Percentiles rank a stretch among this genome's conserved stretches.
phyloP scores from a whole-genome alignment of 2,797 vertebrate species.

The Lerista edwardsae region DNA sequence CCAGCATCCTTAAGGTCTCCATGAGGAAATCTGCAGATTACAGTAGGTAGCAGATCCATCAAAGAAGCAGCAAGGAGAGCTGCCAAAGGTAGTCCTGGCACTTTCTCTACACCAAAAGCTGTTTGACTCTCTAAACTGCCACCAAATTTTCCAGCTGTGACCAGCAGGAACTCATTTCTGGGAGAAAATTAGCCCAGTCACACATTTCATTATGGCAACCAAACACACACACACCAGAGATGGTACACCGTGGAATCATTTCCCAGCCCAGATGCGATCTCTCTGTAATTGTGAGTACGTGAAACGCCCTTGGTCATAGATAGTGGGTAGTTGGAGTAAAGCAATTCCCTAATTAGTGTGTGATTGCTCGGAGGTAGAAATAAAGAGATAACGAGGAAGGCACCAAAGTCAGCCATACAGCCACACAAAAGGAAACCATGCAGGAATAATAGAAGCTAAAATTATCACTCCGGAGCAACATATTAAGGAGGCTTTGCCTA shows the following conservation, averaged over 20 bases:
- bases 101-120: too few relatives aligned
- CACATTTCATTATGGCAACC: constrained; percentile 26
- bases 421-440: constrained; percentile 37
- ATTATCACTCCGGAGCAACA: constrained; percentile 29
- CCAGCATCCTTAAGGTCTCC: too few relatives aligned
- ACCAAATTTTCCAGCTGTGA: neutral
- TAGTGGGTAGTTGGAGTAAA: neutral
- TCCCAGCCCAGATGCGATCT: constrained; percentile 25
- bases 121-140: neutral
- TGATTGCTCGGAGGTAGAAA: constrained; percentile 13
- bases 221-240: constrained; percentile 25
- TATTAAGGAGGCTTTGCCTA: constrained; percentile 17
- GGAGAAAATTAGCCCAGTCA: neutral
- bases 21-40: too few relatives aligned
- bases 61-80: too few relatives aligned
- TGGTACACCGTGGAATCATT: constrained; percentile 10
- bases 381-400: constrained; percentile 17
- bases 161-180: neutral
- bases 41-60: too few relatives aligned
- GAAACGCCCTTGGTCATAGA: neutral
- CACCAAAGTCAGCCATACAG: constrained; percentile 20
- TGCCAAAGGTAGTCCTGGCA: too few relatives aligned
- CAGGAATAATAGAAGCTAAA: constrained; percentile 52
- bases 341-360: constrained; percentile 18
- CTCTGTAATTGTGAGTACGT: neutral